Evolutionary conservation across 1,140 invertebrate species (phyloP), one percentile per base, ranked within the genome.

Genomic region (Pemphigus obesinymphae): DNA sequence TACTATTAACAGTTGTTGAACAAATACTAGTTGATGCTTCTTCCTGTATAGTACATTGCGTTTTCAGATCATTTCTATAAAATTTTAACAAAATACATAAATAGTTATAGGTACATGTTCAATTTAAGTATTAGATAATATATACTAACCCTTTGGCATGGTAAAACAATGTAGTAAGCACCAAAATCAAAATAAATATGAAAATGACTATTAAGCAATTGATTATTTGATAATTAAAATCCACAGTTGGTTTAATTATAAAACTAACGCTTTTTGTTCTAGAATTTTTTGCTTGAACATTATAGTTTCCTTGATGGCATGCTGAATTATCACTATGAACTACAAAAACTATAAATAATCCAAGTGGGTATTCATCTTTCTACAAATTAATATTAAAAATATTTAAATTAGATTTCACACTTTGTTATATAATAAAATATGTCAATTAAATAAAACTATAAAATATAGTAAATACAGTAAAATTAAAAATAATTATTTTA

Each of bases 281-380:
- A 87, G 58, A 84, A 61, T 50, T 84, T 84, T 13, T 85, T 83
- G 26, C 88, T 89, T 58, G 88, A 43, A 48, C 26, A 29, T 73
- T 7, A 63, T 23, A 45, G 17, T 61, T 58, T 80, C 37, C 76
- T 63, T n/a, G 37, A 40, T 31, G 88, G 85, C 95, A 96, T 82
- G 92, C 91, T 1, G 87, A 89, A 84, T 96, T 93, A 73, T 92
- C 91, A 0, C 91, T 90, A 87, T 95, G 93, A 76, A 94, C 91
- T 23, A 95, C 92, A 84, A 96, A 90, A 2, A 96, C 93, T 58
- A 96, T 89, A 87, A 93, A 96, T 86, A 96, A 93, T 13, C 93
- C 93, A 66, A 89, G 83, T 1, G 92, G 92, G 86, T 92, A 93
- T 80, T 89, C 88, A 72, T 89, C 88, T 89, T 90, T 90, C 92